Percentiles rank a stretch among this genome's conserved stretches.
These are phyloP conservation scores for Atethmia centrago DNA, from an alignment of 2,888 invertebrate genomes.

Conservation along the genomic window DNA sequence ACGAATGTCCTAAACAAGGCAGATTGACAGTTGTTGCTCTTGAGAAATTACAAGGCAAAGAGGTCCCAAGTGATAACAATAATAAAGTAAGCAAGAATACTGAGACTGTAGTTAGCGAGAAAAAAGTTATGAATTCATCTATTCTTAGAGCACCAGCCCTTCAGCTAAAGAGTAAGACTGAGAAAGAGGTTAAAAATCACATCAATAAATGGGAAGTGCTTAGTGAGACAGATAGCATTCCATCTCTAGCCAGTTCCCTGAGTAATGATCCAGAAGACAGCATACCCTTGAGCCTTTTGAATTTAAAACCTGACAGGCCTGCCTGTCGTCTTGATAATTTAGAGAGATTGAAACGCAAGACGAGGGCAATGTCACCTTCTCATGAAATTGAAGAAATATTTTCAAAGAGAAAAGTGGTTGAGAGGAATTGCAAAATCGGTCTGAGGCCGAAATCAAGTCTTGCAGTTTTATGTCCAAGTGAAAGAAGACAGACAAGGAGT, in stretches of 20 bases:
- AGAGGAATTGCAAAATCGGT: constrained; percentile 79
- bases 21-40: constrained; percentile 91
- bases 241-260: constrained; percentile 86
- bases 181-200: constrained; percentile 84
- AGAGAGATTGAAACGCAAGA: constrained; percentile 89
- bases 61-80: constrained; percentile 73
- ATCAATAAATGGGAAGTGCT: constrained; percentile 90
- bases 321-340: constrained; percentile 79
- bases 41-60: constrained; percentile 91
- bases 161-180: constrained; percentile 84
- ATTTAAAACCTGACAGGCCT: constrained; percentile 82
- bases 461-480: constrained; percentile 84
- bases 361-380: constrained; percentile 91
- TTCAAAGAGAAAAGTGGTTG: constrained; percentile 84
- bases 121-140: constrained; percentile 78
- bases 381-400: constrained; percentile 91
- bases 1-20: constrained; percentile 88
- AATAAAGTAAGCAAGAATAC: constrained; percentile 69
- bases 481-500: constrained; percentile 84
- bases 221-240: constrained; percentile 91
- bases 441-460: constrained; percentile 87
- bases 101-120: constrained; percentile 71
- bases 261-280: constrained; percentile 91
- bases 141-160: constrained; percentile 86
- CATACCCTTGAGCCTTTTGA: constrained; percentile 89